phyloP scores from a whole-genome alignment of 2,797 vertebrate species.

The Rachycentron canadum region DNA sequence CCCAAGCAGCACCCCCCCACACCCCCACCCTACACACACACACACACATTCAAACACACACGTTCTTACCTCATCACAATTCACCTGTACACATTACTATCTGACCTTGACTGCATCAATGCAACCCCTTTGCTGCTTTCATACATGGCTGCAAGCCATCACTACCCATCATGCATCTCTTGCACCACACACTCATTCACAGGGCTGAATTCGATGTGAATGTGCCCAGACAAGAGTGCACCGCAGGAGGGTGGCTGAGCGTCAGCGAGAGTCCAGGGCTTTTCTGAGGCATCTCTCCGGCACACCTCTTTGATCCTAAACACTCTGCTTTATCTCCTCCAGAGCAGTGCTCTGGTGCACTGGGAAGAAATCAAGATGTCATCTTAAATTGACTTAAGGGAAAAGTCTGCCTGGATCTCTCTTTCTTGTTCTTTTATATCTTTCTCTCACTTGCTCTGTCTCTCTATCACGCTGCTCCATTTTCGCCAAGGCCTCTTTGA shows the following conservation, averaged over 20 bases:
- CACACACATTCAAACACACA: constrained; percentile 15
- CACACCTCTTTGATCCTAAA: constrained; percentile 84
- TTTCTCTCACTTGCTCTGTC: constrained; percentile 48
- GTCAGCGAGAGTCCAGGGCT: constrained; percentile 64
- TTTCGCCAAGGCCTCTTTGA: constrained; percentile 79
- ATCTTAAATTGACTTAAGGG: constrained; percentile 84
- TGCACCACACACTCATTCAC: constrained; percentile 40
- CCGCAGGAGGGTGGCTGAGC: constrained; percentile 71
- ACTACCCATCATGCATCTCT: constrained; percentile 22
- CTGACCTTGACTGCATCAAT: constrained; percentile 32
- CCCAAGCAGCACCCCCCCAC: not conserved
- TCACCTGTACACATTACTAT: constrained; percentile 18
- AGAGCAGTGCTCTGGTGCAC: constrained; percentile 65
- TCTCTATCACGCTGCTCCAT: constrained; percentile 73
- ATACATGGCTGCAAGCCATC: constrained; percentile 40
- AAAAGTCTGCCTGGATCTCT: constrained; percentile 76
- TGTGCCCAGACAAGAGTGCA: constrained; percentile 65
- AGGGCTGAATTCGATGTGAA: constrained; percentile 50
- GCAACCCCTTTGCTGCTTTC: constrained; percentile 21
- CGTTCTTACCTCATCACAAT: constrained; percentile 1
- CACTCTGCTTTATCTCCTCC: constrained; percentile 80
- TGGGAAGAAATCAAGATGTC: constrained; percentile 86
- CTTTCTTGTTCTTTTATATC: constrained; percentile 77
- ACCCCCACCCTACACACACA: not conserved
- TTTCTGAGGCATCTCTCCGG: constrained; percentile 71